phyloP scores from a whole-genome alignment of 2,797 vertebrate species.

The Sebastes dallii region DNA sequence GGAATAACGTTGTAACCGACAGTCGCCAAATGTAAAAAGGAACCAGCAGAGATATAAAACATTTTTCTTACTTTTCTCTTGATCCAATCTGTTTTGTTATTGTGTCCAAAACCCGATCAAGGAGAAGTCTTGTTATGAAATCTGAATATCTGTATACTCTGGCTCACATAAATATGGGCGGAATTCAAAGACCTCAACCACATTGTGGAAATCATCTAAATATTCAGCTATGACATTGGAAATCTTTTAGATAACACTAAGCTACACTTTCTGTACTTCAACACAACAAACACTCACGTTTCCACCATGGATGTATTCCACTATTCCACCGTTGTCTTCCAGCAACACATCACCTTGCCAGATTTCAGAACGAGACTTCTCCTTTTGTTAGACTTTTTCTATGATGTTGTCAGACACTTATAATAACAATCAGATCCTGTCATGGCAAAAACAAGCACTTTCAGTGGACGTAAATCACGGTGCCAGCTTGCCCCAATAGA shows the following conservation, averaged over 20 bases:
- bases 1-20: no score
- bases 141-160: background rate
- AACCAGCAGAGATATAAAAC: background rate
- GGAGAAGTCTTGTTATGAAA: background rate
- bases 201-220: background rate
- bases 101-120: background rate
- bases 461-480: background rate
- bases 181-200: background rate
- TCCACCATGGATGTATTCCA: background rate
- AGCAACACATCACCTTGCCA: no score
- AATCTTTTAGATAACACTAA: background rate
- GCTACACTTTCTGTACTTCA: background rate
- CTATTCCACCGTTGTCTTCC: background rate
- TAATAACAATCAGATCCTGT: background rate
- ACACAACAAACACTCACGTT: background rate
- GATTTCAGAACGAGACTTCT: background rate
- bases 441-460: background rate
- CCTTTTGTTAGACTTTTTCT: background rate
- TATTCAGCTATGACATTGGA: background rate
- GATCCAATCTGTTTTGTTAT: background rate
- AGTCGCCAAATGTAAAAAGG: no score
- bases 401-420: background rate
- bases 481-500: background rate
- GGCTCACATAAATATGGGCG: background rate
- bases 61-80: background rate